Evolutionary conservation across 1,140 invertebrate species (phyloP), one percentile per base, ranked within the genome.

Genomic region (Danaus plexippus): DNA sequence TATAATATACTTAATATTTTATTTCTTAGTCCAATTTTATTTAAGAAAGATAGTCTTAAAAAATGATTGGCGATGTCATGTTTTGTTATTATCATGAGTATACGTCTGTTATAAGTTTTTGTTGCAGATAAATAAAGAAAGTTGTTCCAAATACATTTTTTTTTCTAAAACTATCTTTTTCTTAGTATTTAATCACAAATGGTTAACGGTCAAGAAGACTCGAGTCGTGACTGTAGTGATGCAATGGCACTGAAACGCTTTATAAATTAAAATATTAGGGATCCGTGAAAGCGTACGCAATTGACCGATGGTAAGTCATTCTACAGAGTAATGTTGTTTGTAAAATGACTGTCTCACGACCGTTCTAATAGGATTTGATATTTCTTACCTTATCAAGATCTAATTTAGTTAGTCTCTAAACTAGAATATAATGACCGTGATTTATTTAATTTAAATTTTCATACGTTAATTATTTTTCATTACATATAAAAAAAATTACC

Each of bases 201-300:
- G 45, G 52, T 10, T 60, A 60, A 60, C 58, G 58, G 58, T 51
- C 48, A 49, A 49, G 47, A 50, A 57, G 54, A 47, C 11, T 43
- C 42, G 41, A 50, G 47, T 59, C 57, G 57, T 59, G 57, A 59
- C 57, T 45, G 9, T 5, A 22, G 40, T 61, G 59, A 55, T 47
- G 53, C 53, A 61, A 61, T 47, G 44, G 41, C 12, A 46, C 52
- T 50, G 48, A 51, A 55, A 52, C 12, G 54, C 45, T 18, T 52
- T 41, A 32, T 57, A 52, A 57, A 57, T 57, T 57, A 52, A 57
- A 57, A 52, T 57, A 57, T 57, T 52, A 57, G 55, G 49, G 42
- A 49, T 15, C 43, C 49, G 48, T 45, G 55, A 52, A 57, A 57
- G 55, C 55, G 48, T 47, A 42, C 43, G 43, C 18, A 57, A 11